A percentile compares a stretch with the other conserved stretches of the same genome.
These are phyloP conservation scores for Poeciliopsis turneri DNA, from an alignment of 2,797 vertebrate species.

Conservation along the genomic window DNA sequence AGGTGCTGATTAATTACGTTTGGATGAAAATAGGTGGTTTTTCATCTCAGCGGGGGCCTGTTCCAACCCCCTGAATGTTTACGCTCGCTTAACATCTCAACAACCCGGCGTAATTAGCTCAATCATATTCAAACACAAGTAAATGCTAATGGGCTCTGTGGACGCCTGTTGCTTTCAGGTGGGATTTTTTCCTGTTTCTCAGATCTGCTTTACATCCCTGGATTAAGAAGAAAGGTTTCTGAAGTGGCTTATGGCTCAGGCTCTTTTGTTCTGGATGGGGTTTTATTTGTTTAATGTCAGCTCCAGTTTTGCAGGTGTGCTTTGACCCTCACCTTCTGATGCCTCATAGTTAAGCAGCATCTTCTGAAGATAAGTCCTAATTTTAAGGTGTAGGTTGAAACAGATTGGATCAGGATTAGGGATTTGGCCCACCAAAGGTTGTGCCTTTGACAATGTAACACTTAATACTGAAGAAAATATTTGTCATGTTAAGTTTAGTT, in stretches of 20 bases:
- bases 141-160: constrained; percentile 63
- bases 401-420: constrained; percentile 61
- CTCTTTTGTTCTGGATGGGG: constrained; percentile 70
- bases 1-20: constrained; percentile 70
- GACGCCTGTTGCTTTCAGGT: constrained; percentile 69
- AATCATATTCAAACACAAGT: constrained; percentile 68
- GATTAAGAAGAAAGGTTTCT: constrained; percentile 72
- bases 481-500: constrained; percentile 27
- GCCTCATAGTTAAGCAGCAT: constrained; percentile 36
- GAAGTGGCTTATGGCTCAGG: constrained; percentile 70
- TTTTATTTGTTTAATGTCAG: constrained; percentile 66
- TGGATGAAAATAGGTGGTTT: constrained; percentile 68
- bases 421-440: constrained; percentile 51
- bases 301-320: constrained; percentile 75
- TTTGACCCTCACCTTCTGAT: constrained; percentile 57
- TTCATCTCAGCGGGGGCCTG: constrained; percentile 71
- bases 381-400: constrained; percentile 58
- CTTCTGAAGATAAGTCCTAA: constrained; percentile 60
- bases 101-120: constrained; percentile 73
- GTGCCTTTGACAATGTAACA: constrained; percentile 27
- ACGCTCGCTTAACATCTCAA: constrained; percentile 62
- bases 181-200: constrained; percentile 74
- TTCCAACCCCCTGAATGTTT: constrained; percentile 57
- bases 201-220: constrained; percentile 66
- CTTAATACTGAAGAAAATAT: constrained; percentile 9